phyloP scores from a whole-genome alignment of 2,113 vertebrate species.

The Stomatorhinus ivindoensis region DNA sequence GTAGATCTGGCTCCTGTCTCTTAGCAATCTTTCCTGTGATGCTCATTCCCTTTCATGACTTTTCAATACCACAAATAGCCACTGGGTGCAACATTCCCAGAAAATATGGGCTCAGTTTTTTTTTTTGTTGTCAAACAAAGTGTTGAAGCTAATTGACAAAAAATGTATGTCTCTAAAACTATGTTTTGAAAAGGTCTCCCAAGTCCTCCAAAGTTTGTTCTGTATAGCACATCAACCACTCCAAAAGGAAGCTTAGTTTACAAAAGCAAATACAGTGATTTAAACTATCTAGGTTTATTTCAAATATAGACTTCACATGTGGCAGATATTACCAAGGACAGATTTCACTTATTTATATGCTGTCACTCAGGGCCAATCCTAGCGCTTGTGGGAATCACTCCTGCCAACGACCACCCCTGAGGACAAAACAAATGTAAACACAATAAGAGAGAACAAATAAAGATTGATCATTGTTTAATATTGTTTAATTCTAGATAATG shows the following conservation, averaged over 20 bases:
- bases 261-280: background rate
- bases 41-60: background rate
- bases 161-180: background rate
- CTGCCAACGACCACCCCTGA: background rate
- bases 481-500: background rate
- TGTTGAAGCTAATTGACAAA: background rate
- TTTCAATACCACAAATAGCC: background rate
- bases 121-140: background rate
- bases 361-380: background rate
- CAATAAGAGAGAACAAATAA: background rate
- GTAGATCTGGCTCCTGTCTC: background rate
- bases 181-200: background rate
- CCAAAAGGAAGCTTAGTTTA: background rate
- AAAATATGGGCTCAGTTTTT: background rate
- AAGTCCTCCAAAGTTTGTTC: background rate
- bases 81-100: background rate
- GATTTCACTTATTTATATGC: conserved; percentile 12
- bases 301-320: conserved; percentile 14
- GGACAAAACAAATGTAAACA: background rate
- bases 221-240: background rate
- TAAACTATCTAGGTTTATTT: background rate
- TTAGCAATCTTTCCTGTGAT: background rate
- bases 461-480: background rate
- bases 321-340: conserved; percentile 39
- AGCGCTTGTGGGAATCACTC: background rate